These are phyloP conservation scores for Leucophenga montana DNA, from an alignment of 2,888 invertebrate genomes.

Conservation along the genomic window DNA sequence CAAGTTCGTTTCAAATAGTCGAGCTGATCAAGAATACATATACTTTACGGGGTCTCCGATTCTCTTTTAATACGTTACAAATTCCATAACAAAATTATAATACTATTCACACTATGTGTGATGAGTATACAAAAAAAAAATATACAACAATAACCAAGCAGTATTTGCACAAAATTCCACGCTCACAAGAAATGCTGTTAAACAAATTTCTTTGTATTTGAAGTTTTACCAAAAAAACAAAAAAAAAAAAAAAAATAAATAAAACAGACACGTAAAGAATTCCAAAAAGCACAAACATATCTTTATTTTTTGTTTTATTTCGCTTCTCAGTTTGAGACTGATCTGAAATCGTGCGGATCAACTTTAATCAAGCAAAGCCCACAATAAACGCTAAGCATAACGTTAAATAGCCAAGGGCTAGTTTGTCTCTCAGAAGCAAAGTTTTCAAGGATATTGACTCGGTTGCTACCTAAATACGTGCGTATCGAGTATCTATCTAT, in stretches of 20 bases:
- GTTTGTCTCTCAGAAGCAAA: slow-evolving; percentile 53
- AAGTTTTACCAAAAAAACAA: too few relatives aligned
- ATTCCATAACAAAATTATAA: too few relatives aligned
- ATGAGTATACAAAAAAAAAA: too few relatives aligned
- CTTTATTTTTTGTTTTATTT: slow-evolving; percentile 21
- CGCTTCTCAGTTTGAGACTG: slow-evolving; percentile 34
- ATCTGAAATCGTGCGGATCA: slow-evolving; percentile 66
- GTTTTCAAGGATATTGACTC: slow-evolving; percentile 5
- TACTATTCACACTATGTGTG: too few relatives aligned
- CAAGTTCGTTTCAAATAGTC: too few relatives aligned
- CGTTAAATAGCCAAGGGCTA: slow-evolving; percentile 54
- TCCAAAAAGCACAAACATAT: slow-evolving; percentile 20
- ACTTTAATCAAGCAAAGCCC: slow-evolving; percentile 60
- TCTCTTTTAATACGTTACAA: too few relatives aligned
- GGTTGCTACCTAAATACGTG: slow-evolving; percentile 42
- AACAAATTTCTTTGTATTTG: neutral
- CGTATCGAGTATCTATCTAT: neutral
- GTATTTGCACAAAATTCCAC: slow-evolving; percentile 11
- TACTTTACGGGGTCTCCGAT: too few relatives aligned
- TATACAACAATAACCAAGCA: neutral
- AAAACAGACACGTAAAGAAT: slow-evolving; percentile 63
- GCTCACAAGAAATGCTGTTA: slow-evolving; percentile 16
- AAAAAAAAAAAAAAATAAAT: too few relatives aligned
- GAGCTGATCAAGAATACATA: too few relatives aligned
- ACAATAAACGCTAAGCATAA: slow-evolving; percentile 40